Evolutionary conservation across 2,113 vertebrate species (phyloP).

Genomic region (Aldabrachelys gigantea): DNA sequence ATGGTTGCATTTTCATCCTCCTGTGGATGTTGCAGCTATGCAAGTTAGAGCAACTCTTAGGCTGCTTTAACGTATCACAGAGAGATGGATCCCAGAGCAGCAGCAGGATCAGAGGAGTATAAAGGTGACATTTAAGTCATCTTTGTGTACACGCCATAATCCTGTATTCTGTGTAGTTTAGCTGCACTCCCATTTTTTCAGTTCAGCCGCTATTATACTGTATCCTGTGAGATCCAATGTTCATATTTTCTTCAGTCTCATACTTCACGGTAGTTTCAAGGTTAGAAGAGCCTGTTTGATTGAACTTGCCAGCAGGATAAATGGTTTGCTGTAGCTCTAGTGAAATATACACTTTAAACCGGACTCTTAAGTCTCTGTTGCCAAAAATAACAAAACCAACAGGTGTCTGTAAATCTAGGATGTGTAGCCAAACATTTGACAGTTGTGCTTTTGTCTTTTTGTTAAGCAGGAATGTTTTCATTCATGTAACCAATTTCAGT

Average conservation of each 20-base stretch:
- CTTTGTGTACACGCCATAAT: neutral
- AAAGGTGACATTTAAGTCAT: neutral
- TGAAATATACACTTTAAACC: constrained; percentile 56
- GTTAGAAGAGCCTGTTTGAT: neutral
- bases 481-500: neutral
- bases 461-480: neutral
- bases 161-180: neutral
- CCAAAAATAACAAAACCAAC: constrained; percentile 70
- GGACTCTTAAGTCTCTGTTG: neutral
- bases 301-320: constrained; percentile 60
- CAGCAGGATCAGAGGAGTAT: neutral
- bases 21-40: neutral
- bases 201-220: neutral
- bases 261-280: neutral
- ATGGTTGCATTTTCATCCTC: neutral
- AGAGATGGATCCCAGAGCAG: neutral
- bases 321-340: neutral
- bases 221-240: neutral
- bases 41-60: neutral
- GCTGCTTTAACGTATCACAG: fast-evolving
- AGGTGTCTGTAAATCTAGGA: constrained; percentile 60
- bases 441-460: constrained; percentile 53
- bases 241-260: neutral
- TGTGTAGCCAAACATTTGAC: constrained; percentile 28
- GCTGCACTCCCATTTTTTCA: fast-evolving